Evolutionary conservation across 2,797 vertebrate genomes (phyloP).

Genomic region (Poecilia velifera): DNA sequence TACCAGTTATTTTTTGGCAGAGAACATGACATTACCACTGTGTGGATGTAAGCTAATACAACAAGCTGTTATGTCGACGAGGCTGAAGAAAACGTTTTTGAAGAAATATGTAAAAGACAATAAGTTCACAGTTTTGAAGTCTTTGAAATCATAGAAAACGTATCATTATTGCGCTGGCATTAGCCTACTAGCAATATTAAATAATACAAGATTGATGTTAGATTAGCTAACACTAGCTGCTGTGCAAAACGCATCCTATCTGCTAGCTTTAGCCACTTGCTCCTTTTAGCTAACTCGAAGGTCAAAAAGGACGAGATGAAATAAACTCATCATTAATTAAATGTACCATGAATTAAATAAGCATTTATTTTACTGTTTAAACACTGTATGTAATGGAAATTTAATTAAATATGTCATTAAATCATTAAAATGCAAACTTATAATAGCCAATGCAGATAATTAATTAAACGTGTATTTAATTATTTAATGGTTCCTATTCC

Average conservation of each 20-base stretch:
- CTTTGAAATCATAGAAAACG: neutral
- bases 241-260: neutral
- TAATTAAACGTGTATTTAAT: too few relatives aligned
- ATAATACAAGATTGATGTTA: neutral
- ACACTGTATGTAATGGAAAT: too few relatives aligned
- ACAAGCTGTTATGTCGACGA: neutral
- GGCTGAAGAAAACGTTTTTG: neutral
- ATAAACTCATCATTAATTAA: too few relatives aligned
- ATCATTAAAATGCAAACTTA: too few relatives aligned
- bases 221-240: neutral
- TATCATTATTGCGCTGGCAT: neutral
- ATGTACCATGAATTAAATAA: too few relatives aligned
- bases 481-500: too few relatives aligned
- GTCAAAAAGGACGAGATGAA: too few relatives aligned
- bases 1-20: neutral
- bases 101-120: neutral
- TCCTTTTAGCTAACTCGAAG: neutral
- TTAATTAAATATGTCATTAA: too few relatives aligned
- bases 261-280: neutral
- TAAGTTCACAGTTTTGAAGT: neutral
- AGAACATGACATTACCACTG: neutral
- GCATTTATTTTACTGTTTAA: too few relatives aligned
- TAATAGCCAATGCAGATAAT: too few relatives aligned
- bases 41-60: neutral
- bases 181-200: neutral